Conservation (phyloP, 2,888 invertebrate genomes). For the Heliconius ethilla region DNA sequence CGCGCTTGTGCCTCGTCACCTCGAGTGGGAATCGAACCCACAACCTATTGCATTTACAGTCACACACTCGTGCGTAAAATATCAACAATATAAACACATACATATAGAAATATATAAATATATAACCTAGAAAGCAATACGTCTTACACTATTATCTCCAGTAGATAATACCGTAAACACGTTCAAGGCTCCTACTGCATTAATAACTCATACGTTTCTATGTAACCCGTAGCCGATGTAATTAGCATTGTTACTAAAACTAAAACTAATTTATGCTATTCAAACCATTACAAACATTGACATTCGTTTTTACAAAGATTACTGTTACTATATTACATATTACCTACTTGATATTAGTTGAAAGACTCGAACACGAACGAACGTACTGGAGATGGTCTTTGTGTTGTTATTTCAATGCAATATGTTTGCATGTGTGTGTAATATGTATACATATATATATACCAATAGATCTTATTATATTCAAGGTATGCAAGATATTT, state of each 20-base stretch:
- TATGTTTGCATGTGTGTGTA: too few relatives aligned
- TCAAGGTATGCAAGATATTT: too few relatives aligned
- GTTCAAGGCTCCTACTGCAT: slow-evolving; percentile 17
- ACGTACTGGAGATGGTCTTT: too few relatives aligned
- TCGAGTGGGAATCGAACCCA: too few relatives aligned
- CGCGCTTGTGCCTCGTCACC: too few relatives aligned
- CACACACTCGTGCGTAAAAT: not conserved
- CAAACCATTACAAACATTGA: slow-evolving; percentile 16
- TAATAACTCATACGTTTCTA: slow-evolving; percentile 8
- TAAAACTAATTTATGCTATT: slow-evolving; percentile 22
- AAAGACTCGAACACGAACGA: not conserved
- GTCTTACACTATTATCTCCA: not conserved
- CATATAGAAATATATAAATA: not conserved
- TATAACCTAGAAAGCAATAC: not conserved
- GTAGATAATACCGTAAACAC: slow-evolving; percentile 20
- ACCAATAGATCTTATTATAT: too few relatives aligned
- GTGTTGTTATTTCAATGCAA: too few relatives aligned
- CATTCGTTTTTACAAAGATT: slow-evolving; percentile 4
- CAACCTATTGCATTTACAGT: too few relatives aligned
- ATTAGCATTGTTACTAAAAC: slow-evolving; percentile 32
- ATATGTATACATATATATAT: too few relatives aligned
- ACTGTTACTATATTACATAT: not conserved
- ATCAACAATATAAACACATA: not conserved
- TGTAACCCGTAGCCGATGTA: slow-evolving; percentile 32
- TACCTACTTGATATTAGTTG: not conserved